Percentiles rank a stretch among this genome's conserved stretches.
Conservation (phyloP, 2,113 vertebrate genomes). For the Speoplatyrhinus poulsoni region DNA sequence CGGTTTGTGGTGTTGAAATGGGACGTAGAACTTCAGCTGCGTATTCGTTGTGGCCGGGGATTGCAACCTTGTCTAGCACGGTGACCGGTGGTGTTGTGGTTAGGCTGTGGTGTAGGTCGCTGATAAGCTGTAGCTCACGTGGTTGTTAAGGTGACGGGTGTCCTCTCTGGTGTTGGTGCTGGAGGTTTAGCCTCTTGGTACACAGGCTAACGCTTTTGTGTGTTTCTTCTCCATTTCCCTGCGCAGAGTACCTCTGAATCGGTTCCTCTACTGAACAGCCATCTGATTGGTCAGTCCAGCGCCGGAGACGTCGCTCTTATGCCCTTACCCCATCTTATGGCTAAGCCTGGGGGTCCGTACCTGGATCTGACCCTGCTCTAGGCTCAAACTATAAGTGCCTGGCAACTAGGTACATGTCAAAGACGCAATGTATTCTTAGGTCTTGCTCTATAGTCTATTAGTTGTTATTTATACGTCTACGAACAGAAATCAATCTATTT, state of each 20-base stretch:
- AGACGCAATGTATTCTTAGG: conserved; percentile 49
- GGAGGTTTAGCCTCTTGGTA: background rate
- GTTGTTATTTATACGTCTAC: conserved; percentile 77
- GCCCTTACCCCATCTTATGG: conserved; percentile 53
- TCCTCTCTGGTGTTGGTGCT: conserved; percentile 42
- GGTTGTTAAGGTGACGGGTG: conserved; percentile 53
- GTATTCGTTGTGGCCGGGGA: no score
- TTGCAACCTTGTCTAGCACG: no score
- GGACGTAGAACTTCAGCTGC: background rate
- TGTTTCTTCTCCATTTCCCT: background rate
- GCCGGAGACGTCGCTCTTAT: conserved; percentile 57
- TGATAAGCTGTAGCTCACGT: background rate
- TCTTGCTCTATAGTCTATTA: conserved; percentile 57
- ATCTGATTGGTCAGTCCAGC: conserved; percentile 64
- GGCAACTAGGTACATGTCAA: conserved; percentile 43
- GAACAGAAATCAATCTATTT: conserved; percentile 74
- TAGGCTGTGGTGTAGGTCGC: no score
- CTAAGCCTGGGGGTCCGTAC: conserved; percentile 64
- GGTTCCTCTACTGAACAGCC: conserved; percentile 70
- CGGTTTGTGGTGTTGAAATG: background rate
- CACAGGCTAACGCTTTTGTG: background rate
- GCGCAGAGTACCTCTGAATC: conserved; percentile 68
- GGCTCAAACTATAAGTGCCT: conserved; percentile 32
- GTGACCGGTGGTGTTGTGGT: no score
- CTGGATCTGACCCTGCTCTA: conserved; percentile 69